Evolutionary conservation across 2,888 invertebrate genomes (phyloP).

Genomic region (Sceliomorpha sp.): DNA sequence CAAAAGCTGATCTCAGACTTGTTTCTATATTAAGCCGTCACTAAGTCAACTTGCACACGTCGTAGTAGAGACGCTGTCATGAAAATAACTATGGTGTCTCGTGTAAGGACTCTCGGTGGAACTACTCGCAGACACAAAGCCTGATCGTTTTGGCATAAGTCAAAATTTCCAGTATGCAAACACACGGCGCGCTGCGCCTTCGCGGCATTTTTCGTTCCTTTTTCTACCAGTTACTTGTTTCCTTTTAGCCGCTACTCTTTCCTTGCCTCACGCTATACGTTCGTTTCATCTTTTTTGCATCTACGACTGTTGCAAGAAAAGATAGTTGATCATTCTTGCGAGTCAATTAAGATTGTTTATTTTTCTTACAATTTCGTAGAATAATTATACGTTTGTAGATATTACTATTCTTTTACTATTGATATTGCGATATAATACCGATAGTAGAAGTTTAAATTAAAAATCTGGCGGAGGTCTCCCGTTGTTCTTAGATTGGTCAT

Average conservation of each 20-base stretch:
- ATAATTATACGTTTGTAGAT: conserved; percentile 77
- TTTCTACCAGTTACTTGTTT: no score
- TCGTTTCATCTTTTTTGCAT: no score
- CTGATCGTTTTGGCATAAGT: conserved; percentile 78
- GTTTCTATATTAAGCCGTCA: conserved; percentile 74
- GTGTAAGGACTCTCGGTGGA: conserved; percentile 54
- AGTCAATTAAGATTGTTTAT: conserved; percentile 79
- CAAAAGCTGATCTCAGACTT: conserved; percentile 72
- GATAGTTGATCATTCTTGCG: conserved; percentile 75
- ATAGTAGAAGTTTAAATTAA: no score
- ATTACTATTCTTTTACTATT: conserved; percentile 62
- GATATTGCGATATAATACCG: no score
- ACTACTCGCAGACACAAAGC: conserved; percentile 72
- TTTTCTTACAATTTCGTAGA: conserved; percentile 73
- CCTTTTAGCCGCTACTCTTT: no score
- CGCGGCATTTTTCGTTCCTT: conserved; percentile 19
- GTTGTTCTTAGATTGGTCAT: conserved; percentile 36
- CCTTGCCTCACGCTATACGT: conserved; percentile 49
- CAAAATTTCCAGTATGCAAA: conserved; percentile 73
- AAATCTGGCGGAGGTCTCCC: conserved; percentile 76
- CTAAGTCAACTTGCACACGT: conserved; percentile 24
- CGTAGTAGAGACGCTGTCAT: conserved; percentile 67
- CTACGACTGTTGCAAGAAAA: conserved; percentile 51
- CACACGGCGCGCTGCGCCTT: conserved; percentile 61
- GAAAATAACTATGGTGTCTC: conserved; percentile 71